A percentile compares a stretch with the other conserved stretches of the same genome.
phyloP scores from a whole-genome alignment of 2,888 invertebrate species.

The Gandaritis pyraliata region DNA sequence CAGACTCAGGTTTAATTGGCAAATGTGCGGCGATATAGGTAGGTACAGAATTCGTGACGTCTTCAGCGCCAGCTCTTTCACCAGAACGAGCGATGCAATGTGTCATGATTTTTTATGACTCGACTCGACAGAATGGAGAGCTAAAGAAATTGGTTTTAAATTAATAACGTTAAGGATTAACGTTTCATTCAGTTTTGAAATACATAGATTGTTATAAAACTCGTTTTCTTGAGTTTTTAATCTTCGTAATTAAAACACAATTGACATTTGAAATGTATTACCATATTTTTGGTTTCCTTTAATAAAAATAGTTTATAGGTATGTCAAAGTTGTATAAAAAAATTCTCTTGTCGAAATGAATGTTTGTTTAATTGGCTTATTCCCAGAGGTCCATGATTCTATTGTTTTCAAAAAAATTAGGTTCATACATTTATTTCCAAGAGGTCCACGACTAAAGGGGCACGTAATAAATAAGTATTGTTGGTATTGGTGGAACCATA shows the following conservation, averaged over 20 bases:
- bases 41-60: conserved; percentile 31
- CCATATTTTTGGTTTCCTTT: neutral
- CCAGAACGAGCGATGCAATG: conserved; percentile 16
- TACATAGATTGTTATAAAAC: neutral
- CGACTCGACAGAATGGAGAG: neutral
- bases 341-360: too few species aligned
- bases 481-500: too few species aligned
- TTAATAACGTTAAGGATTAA: neutral
- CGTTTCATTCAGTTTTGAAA: neutral
- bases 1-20: conserved; percentile 33
- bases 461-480: too few species aligned
- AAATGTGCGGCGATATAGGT: conserved; percentile 20
- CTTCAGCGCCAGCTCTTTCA: conserved; percentile 14
- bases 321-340: too few species aligned
- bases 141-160: neutral
- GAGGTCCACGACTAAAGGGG: too few species aligned
- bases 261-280: conserved; percentile 1
- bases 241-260: neutral
- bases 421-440: too few species aligned
- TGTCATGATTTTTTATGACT: conserved; percentile 14
- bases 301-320: too few species aligned
- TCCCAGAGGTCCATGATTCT: too few species aligned
- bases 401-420: too few species aligned
- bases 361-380: too few species aligned
- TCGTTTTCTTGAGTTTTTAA: neutral